These are phyloP conservation scores for Actinostola sp. DNA, from an alignment of 92 coral and sea anemone genomes.

Conservation along the genomic window DNA sequence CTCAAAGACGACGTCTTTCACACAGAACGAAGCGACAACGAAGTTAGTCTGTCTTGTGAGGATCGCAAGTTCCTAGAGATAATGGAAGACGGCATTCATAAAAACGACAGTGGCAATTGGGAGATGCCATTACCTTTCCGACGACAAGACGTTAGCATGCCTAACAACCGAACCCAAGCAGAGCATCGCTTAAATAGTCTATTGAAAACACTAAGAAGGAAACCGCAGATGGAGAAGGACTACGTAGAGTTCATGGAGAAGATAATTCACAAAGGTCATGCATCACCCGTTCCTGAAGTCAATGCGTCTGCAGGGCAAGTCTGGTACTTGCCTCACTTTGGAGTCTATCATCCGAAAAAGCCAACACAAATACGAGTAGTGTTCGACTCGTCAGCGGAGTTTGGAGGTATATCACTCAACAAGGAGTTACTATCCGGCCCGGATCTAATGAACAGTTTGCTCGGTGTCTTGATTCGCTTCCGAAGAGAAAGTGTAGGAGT, in stretches of 20 bases:
- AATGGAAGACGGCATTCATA: constrained; percentile 43
- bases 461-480: constrained; percentile 39
- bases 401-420: constrained; percentile 43
- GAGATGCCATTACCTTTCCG: constrained; percentile 61
- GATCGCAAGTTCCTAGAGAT: constrained; percentile 33
- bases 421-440: constrained; percentile 49
- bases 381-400: constrained; percentile 43
- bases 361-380: constrained; percentile 41
- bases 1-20: constrained; percentile 30
- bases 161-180: constrained; percentile 55
- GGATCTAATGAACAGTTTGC: constrained; percentile 43
- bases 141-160: constrained; percentile 21
- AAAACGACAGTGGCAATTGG: constrained; percentile 47
- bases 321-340: constrained; percentile 31
- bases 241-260: constrained; percentile 34
- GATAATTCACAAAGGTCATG: constrained; percentile 15
- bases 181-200: constrained; percentile 4
- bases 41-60: constrained; percentile 26
- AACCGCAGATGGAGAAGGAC: constrained; percentile 11
- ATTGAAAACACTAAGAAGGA: not conserved
- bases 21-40: constrained; percentile 37
- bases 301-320: not conserved
- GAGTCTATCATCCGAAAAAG: constrained; percentile 47
- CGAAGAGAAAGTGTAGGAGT: constrained; percentile 40
- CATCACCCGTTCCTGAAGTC: not conserved